Conservation (phyloP, 2,888 invertebrate genomes). For the Galerucella pusilla region DNA sequence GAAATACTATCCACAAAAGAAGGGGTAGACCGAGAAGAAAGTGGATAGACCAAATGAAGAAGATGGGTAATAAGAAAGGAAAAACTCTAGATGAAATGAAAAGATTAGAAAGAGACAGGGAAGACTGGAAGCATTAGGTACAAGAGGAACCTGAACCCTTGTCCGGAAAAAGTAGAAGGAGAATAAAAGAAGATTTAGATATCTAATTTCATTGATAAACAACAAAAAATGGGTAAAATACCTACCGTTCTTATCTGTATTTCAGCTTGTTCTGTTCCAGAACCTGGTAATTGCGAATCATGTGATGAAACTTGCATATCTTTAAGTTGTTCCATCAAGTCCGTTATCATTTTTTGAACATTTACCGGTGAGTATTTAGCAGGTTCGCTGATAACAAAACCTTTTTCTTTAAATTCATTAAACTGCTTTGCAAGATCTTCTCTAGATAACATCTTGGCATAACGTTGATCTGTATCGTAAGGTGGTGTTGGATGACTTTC, state of each 20-base stretch:
- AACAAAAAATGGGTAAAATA: neutral
- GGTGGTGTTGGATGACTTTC: constrained; percentile 57
- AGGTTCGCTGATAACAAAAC: constrained; percentile 23
- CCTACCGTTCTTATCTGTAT: constrained; percentile 72
- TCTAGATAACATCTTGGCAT: constrained; percentile 67
- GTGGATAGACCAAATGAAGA: too few species aligned
- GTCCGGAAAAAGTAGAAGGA: too few species aligned
- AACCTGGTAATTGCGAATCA: constrained; percentile 63
- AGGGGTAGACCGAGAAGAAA: too few species aligned
- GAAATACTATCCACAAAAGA: too few species aligned
- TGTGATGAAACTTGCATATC: constrained; percentile 53
- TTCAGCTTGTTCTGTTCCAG: constrained; percentile 68
- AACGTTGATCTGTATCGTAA: constrained; percentile 71
- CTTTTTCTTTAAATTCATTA: constrained; percentile 50
- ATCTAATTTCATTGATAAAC: neutral
- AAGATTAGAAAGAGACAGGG: too few species aligned
- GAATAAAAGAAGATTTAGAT: neutral
- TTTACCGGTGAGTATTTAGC: constrained; percentile 40
- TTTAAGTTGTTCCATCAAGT: constrained; percentile 62
- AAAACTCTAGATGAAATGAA: too few species aligned
- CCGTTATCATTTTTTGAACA: constrained; percentile 60
- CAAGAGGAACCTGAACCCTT: too few species aligned
- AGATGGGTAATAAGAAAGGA: too few species aligned
- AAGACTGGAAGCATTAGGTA: too few species aligned
- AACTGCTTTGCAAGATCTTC: constrained; percentile 56